phyloP scores from a whole-genome alignment of 2,113 vertebrate genomes.

The Equus quagga region DNA sequence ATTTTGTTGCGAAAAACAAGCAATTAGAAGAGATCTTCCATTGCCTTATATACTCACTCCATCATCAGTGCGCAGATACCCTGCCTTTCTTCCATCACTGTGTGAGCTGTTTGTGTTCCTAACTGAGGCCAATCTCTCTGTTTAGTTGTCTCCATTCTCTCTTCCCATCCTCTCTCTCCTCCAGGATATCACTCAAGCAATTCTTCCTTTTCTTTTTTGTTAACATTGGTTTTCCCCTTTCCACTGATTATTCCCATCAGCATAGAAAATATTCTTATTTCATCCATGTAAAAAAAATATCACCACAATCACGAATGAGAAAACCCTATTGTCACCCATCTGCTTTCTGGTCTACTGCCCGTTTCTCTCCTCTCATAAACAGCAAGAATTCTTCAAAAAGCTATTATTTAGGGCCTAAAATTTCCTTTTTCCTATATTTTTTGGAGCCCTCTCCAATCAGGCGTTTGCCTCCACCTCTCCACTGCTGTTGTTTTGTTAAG shows the following conservation, averaged over 20 bases:
- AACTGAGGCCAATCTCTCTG: neutral
- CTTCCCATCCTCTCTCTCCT: neutral
- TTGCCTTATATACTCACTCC: neutral
- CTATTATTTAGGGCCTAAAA: fast-evolving
- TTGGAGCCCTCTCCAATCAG: fast-evolving
- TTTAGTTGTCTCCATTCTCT: neutral
- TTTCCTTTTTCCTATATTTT: neutral
- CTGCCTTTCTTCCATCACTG: fast-evolving
- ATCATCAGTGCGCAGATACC: neutral
- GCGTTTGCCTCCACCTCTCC: neutral
- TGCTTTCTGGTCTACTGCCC: neutral
- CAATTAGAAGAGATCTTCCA: neutral
- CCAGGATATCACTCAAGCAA: neutral
- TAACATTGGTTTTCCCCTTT: neutral
- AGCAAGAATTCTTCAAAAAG: neutral
- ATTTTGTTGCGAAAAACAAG: neutral
- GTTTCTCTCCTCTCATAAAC: neutral
- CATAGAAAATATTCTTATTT: neutral
- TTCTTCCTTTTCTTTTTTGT: neutral
- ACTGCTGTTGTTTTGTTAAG: neutral
- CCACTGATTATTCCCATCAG: neutral
- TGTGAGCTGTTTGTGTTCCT: neutral
- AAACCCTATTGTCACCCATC: neutral
- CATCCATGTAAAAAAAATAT: neutral
- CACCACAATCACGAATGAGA: neutral